Conservation (phyloP, 2,797 vertebrate genomes). For the Hemitrygon akajei region DNA sequence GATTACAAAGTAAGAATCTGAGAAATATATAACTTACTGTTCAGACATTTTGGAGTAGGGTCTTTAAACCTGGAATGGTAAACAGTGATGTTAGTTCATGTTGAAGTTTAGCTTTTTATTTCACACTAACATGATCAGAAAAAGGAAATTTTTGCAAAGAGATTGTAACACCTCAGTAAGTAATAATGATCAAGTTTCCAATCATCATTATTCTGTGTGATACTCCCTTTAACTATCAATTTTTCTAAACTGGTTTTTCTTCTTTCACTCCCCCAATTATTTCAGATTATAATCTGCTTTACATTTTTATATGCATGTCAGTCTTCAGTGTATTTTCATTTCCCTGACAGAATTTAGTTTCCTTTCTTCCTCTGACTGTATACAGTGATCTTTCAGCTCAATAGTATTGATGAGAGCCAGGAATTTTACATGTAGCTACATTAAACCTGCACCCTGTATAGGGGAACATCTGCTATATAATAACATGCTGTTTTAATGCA, state of each 20-base stretch:
- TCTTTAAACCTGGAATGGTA: not conserved
- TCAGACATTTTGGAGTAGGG: constrained; percentile 29
- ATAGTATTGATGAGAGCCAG: not conserved
- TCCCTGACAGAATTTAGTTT: not conserved
- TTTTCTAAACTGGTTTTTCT: not conserved
- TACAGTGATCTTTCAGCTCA: not conserved
- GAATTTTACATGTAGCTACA: not conserved
- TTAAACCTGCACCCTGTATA: not conserved
- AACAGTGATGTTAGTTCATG: not conserved
- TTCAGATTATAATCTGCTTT: too few relatives aligned
- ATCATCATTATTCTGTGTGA: not conserved
- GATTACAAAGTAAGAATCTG: not conserved
- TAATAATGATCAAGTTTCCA: not conserved
- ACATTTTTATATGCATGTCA: too few relatives aligned
- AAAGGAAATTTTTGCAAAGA: not conserved
- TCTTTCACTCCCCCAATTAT: not conserved
- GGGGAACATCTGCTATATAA: not conserved
- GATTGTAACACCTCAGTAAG: not conserved
- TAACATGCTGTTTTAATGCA: not conserved
- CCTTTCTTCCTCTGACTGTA: not conserved
- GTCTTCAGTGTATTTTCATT: not conserved
- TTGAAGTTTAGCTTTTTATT: not conserved
- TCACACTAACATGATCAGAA: not conserved
- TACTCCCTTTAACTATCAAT: not conserved
- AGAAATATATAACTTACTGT: constrained; percentile 5